phyloP scores from a whole-genome alignment of 2,797 vertebrate species.

The Sebastes minor region DNA sequence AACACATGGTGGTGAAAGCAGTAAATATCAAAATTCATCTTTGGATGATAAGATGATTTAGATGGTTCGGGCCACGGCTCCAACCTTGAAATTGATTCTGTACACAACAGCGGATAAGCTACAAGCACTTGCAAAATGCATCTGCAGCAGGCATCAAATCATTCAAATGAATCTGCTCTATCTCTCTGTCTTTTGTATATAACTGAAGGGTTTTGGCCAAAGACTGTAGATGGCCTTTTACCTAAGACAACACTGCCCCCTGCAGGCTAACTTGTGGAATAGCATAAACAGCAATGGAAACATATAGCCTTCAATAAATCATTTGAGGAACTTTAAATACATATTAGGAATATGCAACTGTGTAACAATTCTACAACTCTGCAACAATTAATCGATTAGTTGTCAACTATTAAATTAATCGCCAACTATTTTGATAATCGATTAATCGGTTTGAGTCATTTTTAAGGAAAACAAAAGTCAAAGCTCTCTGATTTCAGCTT shows the following conservation, averaged over 20 bases:
- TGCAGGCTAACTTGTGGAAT: constrained; percentile 42
- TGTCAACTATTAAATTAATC: no score
- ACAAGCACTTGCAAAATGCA: constrained; percentile 59
- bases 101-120: constrained; percentile 60
- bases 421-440: no score
- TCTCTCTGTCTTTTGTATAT: constrained; percentile 51
- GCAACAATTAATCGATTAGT: no score
- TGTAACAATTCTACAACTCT: no score
- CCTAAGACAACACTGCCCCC: constrained; percentile 81
- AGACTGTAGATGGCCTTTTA: background rate
- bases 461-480: no score
- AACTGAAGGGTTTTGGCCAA: constrained; percentile 26
- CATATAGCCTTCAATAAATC: background rate
- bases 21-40: constrained; percentile 63
- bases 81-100: constrained; percentile 69
- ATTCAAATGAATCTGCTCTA: constrained; percentile 57
- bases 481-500: no score
- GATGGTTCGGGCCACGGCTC: constrained; percentile 41
- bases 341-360: background rate
- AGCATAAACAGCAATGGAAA: background rate
- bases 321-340: background rate
- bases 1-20: constrained; percentile 30
- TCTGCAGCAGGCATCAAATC: constrained; percentile 53
- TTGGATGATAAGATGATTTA: constrained; percentile 59
- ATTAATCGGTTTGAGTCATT: no score